These are phyloP conservation scores for Heteropelma amictum DNA, from an alignment of 2,888 invertebrate genomes.

Conservation along the genomic window DNA sequence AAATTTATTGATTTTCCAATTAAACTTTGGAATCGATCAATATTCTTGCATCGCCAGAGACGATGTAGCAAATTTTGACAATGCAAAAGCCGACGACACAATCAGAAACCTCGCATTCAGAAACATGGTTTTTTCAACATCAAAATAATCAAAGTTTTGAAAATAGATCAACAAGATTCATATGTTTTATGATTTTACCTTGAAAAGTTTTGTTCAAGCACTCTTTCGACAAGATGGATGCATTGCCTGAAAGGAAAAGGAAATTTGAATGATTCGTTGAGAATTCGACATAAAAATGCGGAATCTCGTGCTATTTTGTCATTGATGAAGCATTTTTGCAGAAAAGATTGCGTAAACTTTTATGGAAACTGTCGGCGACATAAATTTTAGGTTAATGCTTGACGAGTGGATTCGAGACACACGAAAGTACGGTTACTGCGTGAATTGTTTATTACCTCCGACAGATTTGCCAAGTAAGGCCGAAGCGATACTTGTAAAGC, in stretches of 20 bases:
- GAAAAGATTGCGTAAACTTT: neutral
- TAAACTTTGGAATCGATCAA: neutral
- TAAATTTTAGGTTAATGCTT: constrained; percentile 27
- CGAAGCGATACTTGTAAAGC: constrained; percentile 59
- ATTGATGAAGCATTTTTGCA: neutral
- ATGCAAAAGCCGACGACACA: no score
- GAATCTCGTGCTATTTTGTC: neutral
- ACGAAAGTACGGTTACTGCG: neutral
- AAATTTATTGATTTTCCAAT: neutral
- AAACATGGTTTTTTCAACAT: neutral
- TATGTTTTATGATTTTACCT: neutral
- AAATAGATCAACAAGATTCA: neutral
- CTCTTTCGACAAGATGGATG: neutral
- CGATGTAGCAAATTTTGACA: neutral
- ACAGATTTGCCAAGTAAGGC: constrained; percentile 59
- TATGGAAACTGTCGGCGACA: neutral
- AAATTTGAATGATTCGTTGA: neutral
- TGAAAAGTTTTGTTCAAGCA: neutral
- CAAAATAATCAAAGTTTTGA: neutral
- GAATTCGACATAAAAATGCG: neutral
- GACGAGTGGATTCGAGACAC: neutral
- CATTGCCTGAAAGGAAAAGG: neutral
- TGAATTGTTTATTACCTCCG: constrained; percentile 61
- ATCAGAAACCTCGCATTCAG: no score
- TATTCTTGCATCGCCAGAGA: neutral